phyloP scores from a whole-genome alignment of 2,797 vertebrate genomes.

The Danio choprae region DNA sequence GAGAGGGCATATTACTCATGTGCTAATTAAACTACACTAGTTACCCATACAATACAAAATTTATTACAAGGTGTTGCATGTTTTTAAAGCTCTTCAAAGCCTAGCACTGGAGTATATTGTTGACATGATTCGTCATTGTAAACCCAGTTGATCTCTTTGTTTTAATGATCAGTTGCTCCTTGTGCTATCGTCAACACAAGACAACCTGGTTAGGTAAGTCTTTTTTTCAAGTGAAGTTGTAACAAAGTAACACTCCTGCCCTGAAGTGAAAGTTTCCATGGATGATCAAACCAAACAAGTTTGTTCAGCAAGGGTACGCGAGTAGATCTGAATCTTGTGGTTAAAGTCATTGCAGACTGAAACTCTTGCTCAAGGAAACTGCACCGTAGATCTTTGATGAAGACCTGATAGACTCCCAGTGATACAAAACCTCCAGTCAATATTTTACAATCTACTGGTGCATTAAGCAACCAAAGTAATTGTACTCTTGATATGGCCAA shows the following conservation, averaged over 20 bases:
- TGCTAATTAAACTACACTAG: too few species aligned
- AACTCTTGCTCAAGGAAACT: constrained; percentile 1
- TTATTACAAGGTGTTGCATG: too few species aligned
- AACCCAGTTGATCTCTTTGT: too few species aligned
- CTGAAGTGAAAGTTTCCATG: constrained; percentile 16
- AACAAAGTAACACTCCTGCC: not conserved
- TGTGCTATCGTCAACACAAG: not conserved
- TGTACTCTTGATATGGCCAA: not conserved
- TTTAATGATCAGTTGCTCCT: not conserved
- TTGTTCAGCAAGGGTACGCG: not conserved
- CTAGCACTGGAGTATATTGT: too few species aligned
- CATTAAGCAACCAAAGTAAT: not conserved
- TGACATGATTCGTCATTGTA: too few species aligned
- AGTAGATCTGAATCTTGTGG: constrained; percentile 20
- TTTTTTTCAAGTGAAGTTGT: not conserved
- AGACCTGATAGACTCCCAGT: constrained; percentile 1
- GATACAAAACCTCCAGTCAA: not conserved
- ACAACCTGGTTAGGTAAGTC: not conserved
- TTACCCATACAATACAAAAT: too few species aligned
- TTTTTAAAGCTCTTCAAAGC: too few species aligned
- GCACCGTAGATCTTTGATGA: not conserved
- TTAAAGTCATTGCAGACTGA: not conserved
- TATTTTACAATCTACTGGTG: constrained; percentile 18
- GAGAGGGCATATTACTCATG: too few species aligned
- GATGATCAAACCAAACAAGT: constrained; percentile 8